A percentile compares a stretch with the other conserved stretches of the same genome.
These are phyloP conservation scores for Catamblyrhynchus diadema DNA, from an alignment of 2,797 vertebrate species.

Conservation along the genomic window DNA sequence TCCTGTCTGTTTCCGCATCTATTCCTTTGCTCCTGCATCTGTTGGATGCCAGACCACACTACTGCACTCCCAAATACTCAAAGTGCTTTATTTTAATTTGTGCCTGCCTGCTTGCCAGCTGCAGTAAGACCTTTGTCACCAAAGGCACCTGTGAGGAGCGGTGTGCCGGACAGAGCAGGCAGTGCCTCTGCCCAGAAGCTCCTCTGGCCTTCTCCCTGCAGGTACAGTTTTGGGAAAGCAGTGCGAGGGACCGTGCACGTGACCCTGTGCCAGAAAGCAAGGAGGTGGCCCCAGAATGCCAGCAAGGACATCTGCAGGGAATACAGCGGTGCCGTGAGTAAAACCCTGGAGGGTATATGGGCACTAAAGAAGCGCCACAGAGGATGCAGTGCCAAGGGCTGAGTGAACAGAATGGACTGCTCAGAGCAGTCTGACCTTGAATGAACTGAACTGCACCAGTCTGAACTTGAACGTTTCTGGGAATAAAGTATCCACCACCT, in stretches of 20 bases:
- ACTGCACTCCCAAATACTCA: background rate
- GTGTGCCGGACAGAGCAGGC: background rate
- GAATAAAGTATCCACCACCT: background rate
- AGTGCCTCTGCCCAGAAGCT: background rate
- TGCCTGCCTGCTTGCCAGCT: background rate
- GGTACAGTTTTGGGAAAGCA: conserved; percentile 63
- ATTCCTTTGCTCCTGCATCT: background rate
- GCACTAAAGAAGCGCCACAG: background rate
- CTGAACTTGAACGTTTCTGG: background rate
- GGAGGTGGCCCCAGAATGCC: background rate
- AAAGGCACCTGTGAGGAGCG: background rate
- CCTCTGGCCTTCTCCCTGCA: background rate
- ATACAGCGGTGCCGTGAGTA: conserved; percentile 53
- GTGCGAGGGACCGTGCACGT: background rate
- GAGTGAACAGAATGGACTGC: background rate
- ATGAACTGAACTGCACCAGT: background rate
- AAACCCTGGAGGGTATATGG: background rate
- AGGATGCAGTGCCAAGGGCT: background rate
- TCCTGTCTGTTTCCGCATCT: background rate
- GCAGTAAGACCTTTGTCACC: background rate
- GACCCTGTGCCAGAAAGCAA: conserved; percentile 46
- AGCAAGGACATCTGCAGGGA: conserved; percentile 38
- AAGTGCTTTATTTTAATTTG: background rate
- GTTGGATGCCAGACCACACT: background rate
- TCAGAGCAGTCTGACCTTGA: background rate